Base-by-base conservation (phyloP, 2,113 vertebrate genomes). In the Rhinopomastus cyanomelas region DNA sequence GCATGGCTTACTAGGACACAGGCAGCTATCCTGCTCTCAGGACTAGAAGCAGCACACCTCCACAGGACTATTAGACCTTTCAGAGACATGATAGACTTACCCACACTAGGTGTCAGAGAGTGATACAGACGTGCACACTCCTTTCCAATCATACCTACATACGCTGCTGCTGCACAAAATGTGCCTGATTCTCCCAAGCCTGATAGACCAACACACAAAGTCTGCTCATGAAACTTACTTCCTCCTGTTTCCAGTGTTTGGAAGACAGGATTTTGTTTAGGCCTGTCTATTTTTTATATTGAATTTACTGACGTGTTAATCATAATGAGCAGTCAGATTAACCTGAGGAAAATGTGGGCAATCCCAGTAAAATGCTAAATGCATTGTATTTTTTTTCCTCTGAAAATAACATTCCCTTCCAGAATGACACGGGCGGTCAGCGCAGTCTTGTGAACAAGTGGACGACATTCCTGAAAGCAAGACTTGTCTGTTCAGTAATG, bases 371-470 rank as follows among this genome's bases (percentile, higher is more conserved):
- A 77, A 75, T 56, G 8, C 39, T 56, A 68, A 19, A 12, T 69
- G 20, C 59, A 12, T 27, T 81, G 19, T 60, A 3, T 87, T 53
- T 52, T n/a, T 27, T 67, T 86, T 95, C 96, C 39, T 93, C 39
- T 90, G 42, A 95, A 95, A 86, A 68, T 21, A 5, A 46, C 73
- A 25, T 62, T 92, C 39, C 44, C 60, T 97, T 97, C 51, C 97
- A 99, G 99, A 99, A 98, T 85, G 99, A 99, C 95, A 98, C 98
- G 2, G 99, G 99, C n/a, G 99, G 99, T 27, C 99, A 99, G 88
- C 98, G 99, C 27, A 99, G 99, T 88, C 98, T 99, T 4, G 99
- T 99, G 73, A 99, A 99, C 96, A 99, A 99, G 73, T 99, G 99
- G 99, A 99, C 99, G 39, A 99, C 99, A 1, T 99, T 99, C 95